Conservation (phyloP, 2,113 vertebrate genomes). For the Prietella phreatophila region DNA sequence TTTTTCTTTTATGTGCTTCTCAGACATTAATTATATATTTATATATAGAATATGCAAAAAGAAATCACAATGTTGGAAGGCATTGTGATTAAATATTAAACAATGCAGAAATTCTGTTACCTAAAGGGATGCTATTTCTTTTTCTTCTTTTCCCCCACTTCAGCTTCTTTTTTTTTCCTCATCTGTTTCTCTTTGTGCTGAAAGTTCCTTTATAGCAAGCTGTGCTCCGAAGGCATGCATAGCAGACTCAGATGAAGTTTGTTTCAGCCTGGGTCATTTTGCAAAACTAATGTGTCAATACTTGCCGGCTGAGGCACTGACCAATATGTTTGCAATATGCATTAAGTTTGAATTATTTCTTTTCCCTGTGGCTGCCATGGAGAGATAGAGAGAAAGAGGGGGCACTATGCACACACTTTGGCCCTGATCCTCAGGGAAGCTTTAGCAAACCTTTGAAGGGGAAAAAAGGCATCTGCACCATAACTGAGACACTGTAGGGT, state of each 20-base stretch:
- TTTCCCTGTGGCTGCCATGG: conserved; percentile 66
- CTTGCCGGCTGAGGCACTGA: conserved; percentile 67
- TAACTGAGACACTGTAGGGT: conserved; percentile 59
- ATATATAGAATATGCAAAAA: conserved; percentile 79
- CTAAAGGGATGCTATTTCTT: conserved; percentile 75
- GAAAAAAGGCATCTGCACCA: conserved; percentile 58
- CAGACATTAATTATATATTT: conserved; percentile 79
- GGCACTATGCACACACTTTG: conserved; percentile 49
- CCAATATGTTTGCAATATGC: conserved; percentile 76
- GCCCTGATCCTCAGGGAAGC: conserved; percentile 54
- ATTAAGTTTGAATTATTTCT: conserved; percentile 78
- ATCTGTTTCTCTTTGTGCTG: conserved; percentile 52
- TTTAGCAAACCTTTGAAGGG: conserved; percentile 65
- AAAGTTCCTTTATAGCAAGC: conserved; percentile 71
- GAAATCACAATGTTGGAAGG: conserved; percentile 69
- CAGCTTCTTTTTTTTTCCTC: conserved; percentile 48
- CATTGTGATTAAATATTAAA: conserved; percentile 82
- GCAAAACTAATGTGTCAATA: conserved; percentile 78
- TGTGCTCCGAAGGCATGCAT: conserved; percentile 66
- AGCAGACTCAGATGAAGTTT: conserved; percentile 57
- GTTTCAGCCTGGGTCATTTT: conserved; percentile 72
- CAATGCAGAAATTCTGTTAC: conserved; percentile 80
- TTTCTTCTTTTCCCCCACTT: conserved; percentile 63
- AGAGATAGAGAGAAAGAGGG: conserved; percentile 47
- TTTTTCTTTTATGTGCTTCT: conserved; percentile 74